phyloP scores from a whole-genome alignment of 1,140 invertebrate genomes.

The Drosophila pectinifera region DNA sequence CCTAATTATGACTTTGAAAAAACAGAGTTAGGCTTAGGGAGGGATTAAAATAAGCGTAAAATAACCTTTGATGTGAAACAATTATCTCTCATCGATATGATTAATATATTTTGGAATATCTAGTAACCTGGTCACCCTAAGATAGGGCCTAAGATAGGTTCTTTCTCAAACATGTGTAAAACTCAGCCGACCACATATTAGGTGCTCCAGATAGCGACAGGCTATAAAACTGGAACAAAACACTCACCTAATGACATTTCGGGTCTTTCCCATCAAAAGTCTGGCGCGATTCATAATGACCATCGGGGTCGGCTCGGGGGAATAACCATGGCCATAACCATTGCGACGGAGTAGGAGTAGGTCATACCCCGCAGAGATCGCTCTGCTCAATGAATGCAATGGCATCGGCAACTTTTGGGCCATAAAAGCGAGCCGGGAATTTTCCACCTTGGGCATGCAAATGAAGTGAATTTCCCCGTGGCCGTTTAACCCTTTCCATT shows the following conservation, averaged over 20 bases:
- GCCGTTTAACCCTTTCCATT: conserved; percentile 61
- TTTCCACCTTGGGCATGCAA: conserved; percentile 63
- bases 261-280: conserved; percentile 81
- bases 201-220: conserved; percentile 27
- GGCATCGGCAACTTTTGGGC: conserved; percentile 66
- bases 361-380: not conserved
- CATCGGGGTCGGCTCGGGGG: conserved; percentile 7
- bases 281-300: conserved; percentile 78
- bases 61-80: not conserved
- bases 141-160: not conserved
- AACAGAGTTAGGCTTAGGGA: too few species aligned
- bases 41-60: not conserved
- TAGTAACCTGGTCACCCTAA: not conserved
- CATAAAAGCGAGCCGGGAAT: conserved; percentile 59
- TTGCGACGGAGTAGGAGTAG: conserved; percentile 2
- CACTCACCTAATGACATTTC: conserved; percentile 76
- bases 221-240: conserved; percentile 68
- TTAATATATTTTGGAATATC: not conserved
- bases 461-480: conserved; percentile 74
- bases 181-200: not conserved
- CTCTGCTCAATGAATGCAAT: conserved; percentile 66
- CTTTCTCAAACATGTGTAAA: conserved; percentile 11
- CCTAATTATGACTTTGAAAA: too few species aligned
- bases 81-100: not conserved
- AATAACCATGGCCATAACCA: conserved; percentile 30